A percentile compares a stretch with the other conserved stretches of the same genome.
Conservation (phyloP, 37 sponge, comb jelly and placozoan genomes). For the Amphimedon queenslandica region DNA sequence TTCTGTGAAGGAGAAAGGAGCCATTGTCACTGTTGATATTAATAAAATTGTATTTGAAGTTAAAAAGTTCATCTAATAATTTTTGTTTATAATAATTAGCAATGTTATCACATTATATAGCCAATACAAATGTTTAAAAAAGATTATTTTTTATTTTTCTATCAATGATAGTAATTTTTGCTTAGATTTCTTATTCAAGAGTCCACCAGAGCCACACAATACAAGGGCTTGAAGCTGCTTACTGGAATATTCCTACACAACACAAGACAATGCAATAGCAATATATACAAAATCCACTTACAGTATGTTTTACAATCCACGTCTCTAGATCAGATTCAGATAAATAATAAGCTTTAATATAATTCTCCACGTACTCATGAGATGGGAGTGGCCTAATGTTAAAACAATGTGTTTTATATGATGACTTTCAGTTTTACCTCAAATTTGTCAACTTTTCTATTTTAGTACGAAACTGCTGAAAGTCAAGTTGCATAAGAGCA, state of each 20-base stretch:
- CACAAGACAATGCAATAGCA: neutral
- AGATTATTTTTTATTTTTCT: constrained; percentile 9
- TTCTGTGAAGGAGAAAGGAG: neutral
- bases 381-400: constrained; percentile 67
- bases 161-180: constrained; percentile 56
- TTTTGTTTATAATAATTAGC: neutral
- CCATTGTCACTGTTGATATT: constrained; percentile 1
- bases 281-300: neutral
- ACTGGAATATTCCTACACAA: constrained; percentile 73
- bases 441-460: constrained; percentile 65
- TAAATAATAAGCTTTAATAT: constrained; percentile 91
- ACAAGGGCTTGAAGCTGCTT: constrained; percentile 78
- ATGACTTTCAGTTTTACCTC: constrained; percentile 25
- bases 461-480: constrained; percentile 85
- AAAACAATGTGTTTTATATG: neutral
- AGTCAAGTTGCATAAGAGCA: constrained; percentile 97
- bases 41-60: neutral
- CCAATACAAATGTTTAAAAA: neutral
- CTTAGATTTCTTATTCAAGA: constrained; percentile 58
- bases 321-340: constrained; percentile 74
- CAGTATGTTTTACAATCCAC: constrained; percentile 76
- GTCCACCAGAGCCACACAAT: constrained; percentile 62
- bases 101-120: neutral
- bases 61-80: neutral
- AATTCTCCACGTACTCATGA: constrained; percentile 82